Percentiles rank a stretch among this genome's conserved stretches.
Evolutionary conservation across 2,797 vertebrate genomes (phyloP).

Genomic region (Trachops cirrhosus): DNA sequence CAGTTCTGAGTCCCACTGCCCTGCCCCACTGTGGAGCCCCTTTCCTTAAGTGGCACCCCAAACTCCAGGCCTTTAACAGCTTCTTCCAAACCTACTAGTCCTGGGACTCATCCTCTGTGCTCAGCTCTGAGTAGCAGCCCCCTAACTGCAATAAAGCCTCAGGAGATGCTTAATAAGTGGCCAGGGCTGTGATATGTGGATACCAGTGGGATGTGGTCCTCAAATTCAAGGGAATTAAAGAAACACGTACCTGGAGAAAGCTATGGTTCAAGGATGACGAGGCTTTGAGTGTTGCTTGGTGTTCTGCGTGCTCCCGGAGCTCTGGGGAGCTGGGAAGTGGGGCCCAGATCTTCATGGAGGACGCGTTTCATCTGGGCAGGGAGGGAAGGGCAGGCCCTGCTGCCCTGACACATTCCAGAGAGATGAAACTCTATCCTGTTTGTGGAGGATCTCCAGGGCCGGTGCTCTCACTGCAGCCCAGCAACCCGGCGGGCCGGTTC

Average conservation of each 20-base stretch:
- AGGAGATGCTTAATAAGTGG: background rate
- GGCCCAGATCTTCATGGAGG: background rate
- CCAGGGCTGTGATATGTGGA: background rate
- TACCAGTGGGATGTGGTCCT: background rate
- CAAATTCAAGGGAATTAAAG: background rate
- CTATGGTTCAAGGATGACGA: background rate
- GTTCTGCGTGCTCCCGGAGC: background rate
- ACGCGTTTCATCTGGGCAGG: background rate
- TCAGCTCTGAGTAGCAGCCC: background rate
- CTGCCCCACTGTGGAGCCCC: background rate
- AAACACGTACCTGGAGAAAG: background rate
- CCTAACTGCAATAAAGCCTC: background rate
- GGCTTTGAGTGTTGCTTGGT: background rate
- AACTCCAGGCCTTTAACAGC: background rate
- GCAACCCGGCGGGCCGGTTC: fast-evolving
- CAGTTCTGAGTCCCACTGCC: background rate
- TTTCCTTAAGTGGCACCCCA: background rate
- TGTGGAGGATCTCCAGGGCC: background rate
- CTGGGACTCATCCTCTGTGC: background rate
- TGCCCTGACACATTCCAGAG: slow-evolving; percentile 1
- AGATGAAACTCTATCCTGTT: slow-evolving; percentile 9
- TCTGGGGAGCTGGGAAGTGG: background rate
- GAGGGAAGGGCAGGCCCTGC: background rate
- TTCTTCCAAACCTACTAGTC: background rate
- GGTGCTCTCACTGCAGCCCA: background rate